Evolutionary conservation across 2,113 vertebrate species (phyloP).

Genomic region (Hippoglossus stenolepis): DNA sequence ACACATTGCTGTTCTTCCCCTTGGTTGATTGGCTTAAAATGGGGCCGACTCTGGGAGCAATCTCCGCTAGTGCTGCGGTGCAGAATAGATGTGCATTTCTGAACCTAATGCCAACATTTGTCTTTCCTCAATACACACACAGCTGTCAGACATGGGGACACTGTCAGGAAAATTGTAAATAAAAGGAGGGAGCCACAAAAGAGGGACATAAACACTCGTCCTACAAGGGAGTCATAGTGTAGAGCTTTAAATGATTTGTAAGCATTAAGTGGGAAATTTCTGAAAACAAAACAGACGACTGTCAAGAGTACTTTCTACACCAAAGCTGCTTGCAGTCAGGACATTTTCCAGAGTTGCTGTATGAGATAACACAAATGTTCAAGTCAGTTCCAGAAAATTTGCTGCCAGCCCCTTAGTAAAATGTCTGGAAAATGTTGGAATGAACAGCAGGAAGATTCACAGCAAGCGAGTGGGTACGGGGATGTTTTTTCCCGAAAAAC

Average conservation of each 20-base stretch:
- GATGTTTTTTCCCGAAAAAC: too few species aligned
- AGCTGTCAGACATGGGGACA: slow-evolving; percentile 58
- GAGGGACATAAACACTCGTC: slow-evolving; percentile 31
- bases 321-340: too few species aligned
- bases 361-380: slow-evolving; percentile 4
- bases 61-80: slow-evolving; percentile 43
- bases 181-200: slow-evolving; percentile 30
- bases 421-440: too few species aligned
- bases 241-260: slow-evolving; percentile 8
- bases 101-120: slow-evolving; percentile 48
- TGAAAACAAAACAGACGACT: slow-evolving; percentile 12
- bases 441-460: too few species aligned
- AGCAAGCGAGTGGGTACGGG: too few species aligned
- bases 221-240: slow-evolving; percentile 22
- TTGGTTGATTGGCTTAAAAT: slow-evolving; percentile 67
- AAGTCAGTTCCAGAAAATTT: not conserved
- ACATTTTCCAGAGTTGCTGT: not conserved
- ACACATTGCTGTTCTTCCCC: slow-evolving; percentile 16
- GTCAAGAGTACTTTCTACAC: not conserved
- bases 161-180: slow-evolving; percentile 46
- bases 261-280: slow-evolving; percentile 25
- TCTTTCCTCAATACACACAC: slow-evolving; percentile 51
- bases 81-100: slow-evolving; percentile 63
- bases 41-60: slow-evolving; percentile 56
- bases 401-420: too few species aligned